Evolutionary conservation across 2,113 vertebrate genomes (phyloP).

Genomic region (Urocolius indicus): DNA sequence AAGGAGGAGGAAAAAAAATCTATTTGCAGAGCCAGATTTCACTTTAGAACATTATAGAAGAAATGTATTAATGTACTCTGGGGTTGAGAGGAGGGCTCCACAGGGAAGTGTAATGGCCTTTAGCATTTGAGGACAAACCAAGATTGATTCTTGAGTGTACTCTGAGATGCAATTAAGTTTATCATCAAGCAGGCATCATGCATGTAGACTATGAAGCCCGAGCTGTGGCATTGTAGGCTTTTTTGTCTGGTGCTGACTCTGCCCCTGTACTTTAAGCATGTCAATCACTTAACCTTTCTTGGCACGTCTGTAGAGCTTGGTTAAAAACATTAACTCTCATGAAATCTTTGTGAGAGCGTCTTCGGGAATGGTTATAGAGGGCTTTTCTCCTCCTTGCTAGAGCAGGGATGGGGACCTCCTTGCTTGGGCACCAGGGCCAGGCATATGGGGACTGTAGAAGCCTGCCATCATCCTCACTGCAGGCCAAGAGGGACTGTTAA

Average conservation of each 20-base stretch:
- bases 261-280: background rate
- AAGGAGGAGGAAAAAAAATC: background rate
- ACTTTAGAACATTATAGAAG: slow-evolving; percentile 67
- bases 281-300: background rate
- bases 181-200: background rate
- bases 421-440: background rate
- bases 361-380: background rate
- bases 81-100: background rate
- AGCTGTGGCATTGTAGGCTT: background rate
- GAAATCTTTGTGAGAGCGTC: background rate
- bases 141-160: slow-evolving; percentile 43
- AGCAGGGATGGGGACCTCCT: background rate
- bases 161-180: slow-evolving; percentile 26
- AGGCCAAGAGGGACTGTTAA: background rate
- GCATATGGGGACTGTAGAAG: background rate
- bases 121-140: slow-evolving; percentile 9
- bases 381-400: background rate
- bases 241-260: background rate
- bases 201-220: background rate
- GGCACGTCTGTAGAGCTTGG: background rate
- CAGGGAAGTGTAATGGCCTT: slow-evolving; percentile 56
- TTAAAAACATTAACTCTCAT: background rate
- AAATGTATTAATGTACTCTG: slow-evolving; percentile 45
- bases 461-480: fast-evolving
- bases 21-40: slow-evolving; percentile 60